A percentile compares a stretch with the other conserved stretches of the same genome.
Conservation (phyloP, 2,888 invertebrate species). For the Diabrotica balteata region DNA sequence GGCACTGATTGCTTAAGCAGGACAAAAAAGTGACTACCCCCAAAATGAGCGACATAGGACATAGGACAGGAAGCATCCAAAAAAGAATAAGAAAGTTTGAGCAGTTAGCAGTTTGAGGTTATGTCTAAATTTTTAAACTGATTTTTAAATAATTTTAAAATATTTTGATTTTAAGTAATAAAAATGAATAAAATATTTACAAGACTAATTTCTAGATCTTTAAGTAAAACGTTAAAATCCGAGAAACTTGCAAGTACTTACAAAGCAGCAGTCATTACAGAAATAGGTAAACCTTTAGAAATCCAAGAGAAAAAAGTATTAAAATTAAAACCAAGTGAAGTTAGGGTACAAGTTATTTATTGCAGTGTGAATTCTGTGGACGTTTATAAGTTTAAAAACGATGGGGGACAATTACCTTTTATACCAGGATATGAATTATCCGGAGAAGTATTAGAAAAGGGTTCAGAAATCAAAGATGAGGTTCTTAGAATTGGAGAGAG, state of each 20-base stretch:
- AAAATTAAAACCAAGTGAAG: slow-evolving; percentile 63
- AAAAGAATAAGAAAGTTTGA: too few relatives aligned
- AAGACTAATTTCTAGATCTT: slow-evolving; percentile 16
- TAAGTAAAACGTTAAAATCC: slow-evolving; percentile 6
- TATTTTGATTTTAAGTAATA: too few relatives aligned
- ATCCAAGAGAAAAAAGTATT: slow-evolving; percentile 60
- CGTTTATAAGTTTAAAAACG: slow-evolving; percentile 63
- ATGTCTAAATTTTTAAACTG: too few relatives aligned
- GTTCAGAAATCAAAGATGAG: slow-evolving; percentile 61
- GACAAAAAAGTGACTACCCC: too few relatives aligned
- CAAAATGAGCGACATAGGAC: too few relatives aligned
- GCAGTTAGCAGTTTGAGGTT: too few relatives aligned
- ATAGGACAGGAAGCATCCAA: too few relatives aligned
- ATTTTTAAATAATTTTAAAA: too few relatives aligned
- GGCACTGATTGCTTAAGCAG: too few relatives aligned
- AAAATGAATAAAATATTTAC: slow-evolving; percentile 35
- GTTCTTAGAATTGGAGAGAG: slow-evolving; percentile 64
- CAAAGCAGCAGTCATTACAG: slow-evolving; percentile 64
- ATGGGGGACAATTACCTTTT: slow-evolving; percentile 64
- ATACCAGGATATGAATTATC: slow-evolving; percentile 71
- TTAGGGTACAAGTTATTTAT: slow-evolving; percentile 69
- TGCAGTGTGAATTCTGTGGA: slow-evolving; percentile 73
- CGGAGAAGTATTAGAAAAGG: slow-evolving; percentile 68
- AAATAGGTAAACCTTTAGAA: slow-evolving; percentile 62
- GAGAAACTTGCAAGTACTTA: slow-evolving; percentile 42